Evolutionary conservation across 2,888 invertebrate species (phyloP).

Genomic region (Deilephila porcellus): DNA sequence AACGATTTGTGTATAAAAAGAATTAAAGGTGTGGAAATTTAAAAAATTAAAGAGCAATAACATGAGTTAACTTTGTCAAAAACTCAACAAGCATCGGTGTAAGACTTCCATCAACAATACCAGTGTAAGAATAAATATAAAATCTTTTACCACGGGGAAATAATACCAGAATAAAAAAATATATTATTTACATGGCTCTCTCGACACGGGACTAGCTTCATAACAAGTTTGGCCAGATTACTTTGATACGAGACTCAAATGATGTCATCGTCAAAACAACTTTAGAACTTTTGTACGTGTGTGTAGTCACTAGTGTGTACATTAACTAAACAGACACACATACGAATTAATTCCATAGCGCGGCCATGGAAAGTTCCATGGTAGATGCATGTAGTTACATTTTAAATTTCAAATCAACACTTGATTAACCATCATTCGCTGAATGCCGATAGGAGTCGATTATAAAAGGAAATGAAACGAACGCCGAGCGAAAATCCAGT

Average conservation of each 20-base stretch:
- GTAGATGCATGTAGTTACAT: conserved; percentile 40
- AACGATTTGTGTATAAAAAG: background rate
- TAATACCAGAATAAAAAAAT: conserved; percentile 7
- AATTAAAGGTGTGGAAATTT: background rate
- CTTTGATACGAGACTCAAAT: conserved; percentile 47
- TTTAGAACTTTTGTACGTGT: conserved; percentile 39
- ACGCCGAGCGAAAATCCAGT: conserved; percentile 47
- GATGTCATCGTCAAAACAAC: conserved; percentile 61
- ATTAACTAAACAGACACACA: conserved; percentile 45
- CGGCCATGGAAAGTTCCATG: conserved; percentile 61
- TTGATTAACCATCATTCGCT: conserved; percentile 50
- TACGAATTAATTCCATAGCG: conserved; percentile 41
- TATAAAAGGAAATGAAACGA: conserved; percentile 56
- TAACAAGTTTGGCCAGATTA: conserved; percentile 65
- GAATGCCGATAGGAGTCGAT: conserved; percentile 51
- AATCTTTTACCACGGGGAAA: background rate
- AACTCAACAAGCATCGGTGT: background rate
- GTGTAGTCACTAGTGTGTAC: conserved; percentile 42
- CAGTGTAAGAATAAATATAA: background rate
- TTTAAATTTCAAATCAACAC: conserved; percentile 56
- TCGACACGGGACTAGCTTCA: conserved; percentile 36
- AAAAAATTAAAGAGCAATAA: background rate
- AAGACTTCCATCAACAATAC: no score
- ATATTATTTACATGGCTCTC: conserved; percentile 14
- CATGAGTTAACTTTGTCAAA: background rate